phyloP scores from a whole-genome alignment of 1,140 invertebrate species.

The Sitophilus oryzae region DNA sequence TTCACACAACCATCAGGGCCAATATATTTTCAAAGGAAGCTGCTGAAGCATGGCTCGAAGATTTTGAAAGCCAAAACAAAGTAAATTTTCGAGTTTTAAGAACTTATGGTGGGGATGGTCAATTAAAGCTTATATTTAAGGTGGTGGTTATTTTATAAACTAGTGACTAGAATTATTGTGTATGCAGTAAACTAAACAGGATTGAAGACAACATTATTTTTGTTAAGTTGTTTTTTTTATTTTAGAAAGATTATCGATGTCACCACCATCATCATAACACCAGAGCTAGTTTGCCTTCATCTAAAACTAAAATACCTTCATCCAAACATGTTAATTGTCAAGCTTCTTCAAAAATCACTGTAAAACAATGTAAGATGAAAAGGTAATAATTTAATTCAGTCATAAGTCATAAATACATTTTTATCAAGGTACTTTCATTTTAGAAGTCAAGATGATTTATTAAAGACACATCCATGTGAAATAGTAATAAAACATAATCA shows the following conservation, averaged over 20 bases:
- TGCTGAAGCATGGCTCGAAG: slow-evolving; percentile 3
- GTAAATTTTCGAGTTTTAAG: slow-evolving; percentile 7
- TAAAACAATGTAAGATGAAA: slow-evolving; percentile 5
- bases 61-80: slow-evolving; percentile 10
- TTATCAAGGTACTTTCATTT: neutral
- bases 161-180: no score
- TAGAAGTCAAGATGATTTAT: slow-evolving; percentile 1
- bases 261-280: slow-evolving; percentile 10
- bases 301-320: slow-evolving; percentile 4
- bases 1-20: slow-evolving; percentile 3
- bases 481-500: slow-evolving; percentile 3
- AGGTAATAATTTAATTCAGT: neutral
- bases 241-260: slow-evolving; percentile 12
- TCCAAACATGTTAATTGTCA: slow-evolving; percentile 10
- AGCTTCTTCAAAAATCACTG: slow-evolving; percentile 4
- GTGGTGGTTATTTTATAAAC: neutral
- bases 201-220: neutral
- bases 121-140: slow-evolving; percentile 11
- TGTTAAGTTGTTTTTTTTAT: no score
- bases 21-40: neutral
- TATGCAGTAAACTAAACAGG: neutral
- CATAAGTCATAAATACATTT: neutral
- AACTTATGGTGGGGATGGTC: neutral
- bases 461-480: slow-evolving; percentile 9
- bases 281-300: slow-evolving; percentile 3